These are phyloP conservation scores for Odontocolon sp. DNA, from an alignment of 2,888 invertebrate genomes.

Conservation along the genomic window DNA sequence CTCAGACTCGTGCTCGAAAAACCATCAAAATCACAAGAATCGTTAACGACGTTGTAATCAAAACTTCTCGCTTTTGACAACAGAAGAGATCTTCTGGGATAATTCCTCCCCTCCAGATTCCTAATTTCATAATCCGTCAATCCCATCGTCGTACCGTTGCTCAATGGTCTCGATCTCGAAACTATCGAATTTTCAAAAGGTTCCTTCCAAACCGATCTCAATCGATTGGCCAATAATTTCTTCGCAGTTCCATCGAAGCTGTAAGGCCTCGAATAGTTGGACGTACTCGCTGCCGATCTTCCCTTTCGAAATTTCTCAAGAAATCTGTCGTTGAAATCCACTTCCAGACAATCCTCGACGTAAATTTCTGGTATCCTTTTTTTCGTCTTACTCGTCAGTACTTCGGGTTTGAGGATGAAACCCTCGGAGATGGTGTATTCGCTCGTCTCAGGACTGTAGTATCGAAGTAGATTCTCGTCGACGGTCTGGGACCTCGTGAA, in stretches of 20 bases:
- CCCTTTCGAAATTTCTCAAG: slow-evolving; percentile 71
- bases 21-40: slow-evolving; percentile 7
- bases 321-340: slow-evolving; percentile 74
- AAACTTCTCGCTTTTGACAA: slow-evolving; percentile 76
- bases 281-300: background rate
- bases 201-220: slow-evolving; percentile 48
- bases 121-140: slow-evolving; percentile 52
- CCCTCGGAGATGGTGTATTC: slow-evolving; percentile 76
- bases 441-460: slow-evolving; percentile 77
- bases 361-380: slow-evolving; percentile 76
- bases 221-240: slow-evolving; percentile 35
- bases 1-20: slow-evolving; percentile 35
- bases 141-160: slow-evolving; percentile 20
- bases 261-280: slow-evolving; percentile 33
- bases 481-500: slow-evolving; percentile 79
- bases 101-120: slow-evolving; percentile 48
- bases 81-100: slow-evolving; percentile 68
- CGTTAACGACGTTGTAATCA: slow-evolving; percentile 71
- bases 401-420: slow-evolving; percentile 74
- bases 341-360: slow-evolving; percentile 76
- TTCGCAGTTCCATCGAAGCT: background rate
- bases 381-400: slow-evolving; percentile 63
- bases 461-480: slow-evolving; percentile 78
- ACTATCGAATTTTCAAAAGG: slow-evolving; percentile 61
- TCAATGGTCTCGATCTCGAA: slow-evolving; percentile 59